A percentile compares a stretch with the other conserved stretches of the same genome.
Conservation (phyloP, 92 coral and sea anemone species). For the Epizoanthus ramosus region DNA sequence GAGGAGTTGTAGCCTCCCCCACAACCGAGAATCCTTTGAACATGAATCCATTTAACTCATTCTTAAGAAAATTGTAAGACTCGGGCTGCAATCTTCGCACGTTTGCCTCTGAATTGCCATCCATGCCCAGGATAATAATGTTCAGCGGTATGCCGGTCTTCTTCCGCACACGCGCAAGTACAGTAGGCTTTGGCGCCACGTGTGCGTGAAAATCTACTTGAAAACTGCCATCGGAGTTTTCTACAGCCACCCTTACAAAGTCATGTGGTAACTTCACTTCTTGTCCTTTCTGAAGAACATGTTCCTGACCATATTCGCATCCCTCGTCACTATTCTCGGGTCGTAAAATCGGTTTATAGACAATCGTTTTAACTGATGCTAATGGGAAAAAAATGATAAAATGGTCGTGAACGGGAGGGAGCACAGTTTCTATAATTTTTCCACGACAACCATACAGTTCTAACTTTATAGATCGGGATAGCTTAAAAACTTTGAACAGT, state of each 20-base stretch:
- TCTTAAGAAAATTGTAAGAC: slow-evolving; percentile 55
- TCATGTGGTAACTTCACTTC: slow-evolving; percentile 53
- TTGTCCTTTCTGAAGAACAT: not conserved
- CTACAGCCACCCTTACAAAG: slow-evolving; percentile 56
- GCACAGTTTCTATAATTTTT: too few species aligned
- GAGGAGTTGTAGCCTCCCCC: slow-evolving; percentile 77
- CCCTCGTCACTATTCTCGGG: slow-evolving; percentile 24
- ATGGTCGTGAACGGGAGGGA: too few species aligned
- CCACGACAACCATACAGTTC: too few species aligned
- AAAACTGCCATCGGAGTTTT: slow-evolving; percentile 29
- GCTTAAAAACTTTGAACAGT: too few species aligned
- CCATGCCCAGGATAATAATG: slow-evolving; percentile 63
- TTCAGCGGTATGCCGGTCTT: slow-evolving; percentile 55
- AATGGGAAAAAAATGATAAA: too few species aligned
- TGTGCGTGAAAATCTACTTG: slow-evolving; percentile 67
- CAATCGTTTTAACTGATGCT: not conserved
- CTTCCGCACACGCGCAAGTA: slow-evolving; percentile 47
- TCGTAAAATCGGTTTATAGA: slow-evolving; percentile 1
- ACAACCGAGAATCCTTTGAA: slow-evolving; percentile 67
- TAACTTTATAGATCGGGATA: too few species aligned
- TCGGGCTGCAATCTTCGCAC: slow-evolving; percentile 61
- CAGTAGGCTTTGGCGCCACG: slow-evolving; percentile 54
- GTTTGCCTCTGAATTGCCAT: slow-evolving; percentile 63
- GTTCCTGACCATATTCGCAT: slow-evolving; percentile 29
- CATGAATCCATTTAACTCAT: slow-evolving; percentile 56